These are phyloP conservation scores for Siniperca chuatsi DNA, from an alignment of 2,113 vertebrate genomes.

Conservation along the genomic window DNA sequence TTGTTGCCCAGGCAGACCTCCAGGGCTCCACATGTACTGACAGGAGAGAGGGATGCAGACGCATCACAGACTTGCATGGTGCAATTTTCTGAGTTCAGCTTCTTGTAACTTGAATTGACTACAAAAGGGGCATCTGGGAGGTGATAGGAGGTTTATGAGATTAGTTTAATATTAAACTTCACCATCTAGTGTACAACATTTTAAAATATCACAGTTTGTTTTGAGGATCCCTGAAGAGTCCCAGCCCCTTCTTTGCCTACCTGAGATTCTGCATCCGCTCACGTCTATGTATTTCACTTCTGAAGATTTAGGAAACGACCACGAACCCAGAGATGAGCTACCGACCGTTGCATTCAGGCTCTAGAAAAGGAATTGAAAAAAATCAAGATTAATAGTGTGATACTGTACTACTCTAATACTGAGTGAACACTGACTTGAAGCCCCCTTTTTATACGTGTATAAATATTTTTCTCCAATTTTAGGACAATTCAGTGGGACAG, in stretches of 20 bases:
- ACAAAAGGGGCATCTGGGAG: background rate
- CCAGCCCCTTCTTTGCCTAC: background rate
- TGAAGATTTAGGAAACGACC: too few relatives aligned
- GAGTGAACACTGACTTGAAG: too few relatives aligned
- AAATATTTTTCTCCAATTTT: background rate
- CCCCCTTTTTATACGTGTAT: background rate
- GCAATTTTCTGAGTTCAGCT: background rate
- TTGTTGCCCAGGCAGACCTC: background rate
- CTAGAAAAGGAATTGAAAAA: background rate
- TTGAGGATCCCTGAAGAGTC: background rate
- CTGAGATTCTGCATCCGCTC: background rate
- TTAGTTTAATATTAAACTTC: background rate
- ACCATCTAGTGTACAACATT: background rate
- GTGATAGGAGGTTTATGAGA: background rate
- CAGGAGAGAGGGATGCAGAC: fast-evolving
- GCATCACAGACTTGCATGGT: too few relatives aligned
- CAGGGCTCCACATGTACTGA: background rate
- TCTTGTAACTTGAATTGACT: fast-evolving
- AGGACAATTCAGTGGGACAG: background rate
- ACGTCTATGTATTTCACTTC: too few relatives aligned
- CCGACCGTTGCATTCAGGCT: fast-evolving
- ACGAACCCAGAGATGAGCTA: fast-evolving
- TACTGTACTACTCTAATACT: background rate
- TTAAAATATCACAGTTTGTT: background rate
- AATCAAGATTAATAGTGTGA: background rate